A percentile compares a stretch with the other conserved stretches of the same genome.
phyloP scores from a whole-genome alignment of 92 coral and sea anemone genomes.

The Epizoanthus fatuus region DNA sequence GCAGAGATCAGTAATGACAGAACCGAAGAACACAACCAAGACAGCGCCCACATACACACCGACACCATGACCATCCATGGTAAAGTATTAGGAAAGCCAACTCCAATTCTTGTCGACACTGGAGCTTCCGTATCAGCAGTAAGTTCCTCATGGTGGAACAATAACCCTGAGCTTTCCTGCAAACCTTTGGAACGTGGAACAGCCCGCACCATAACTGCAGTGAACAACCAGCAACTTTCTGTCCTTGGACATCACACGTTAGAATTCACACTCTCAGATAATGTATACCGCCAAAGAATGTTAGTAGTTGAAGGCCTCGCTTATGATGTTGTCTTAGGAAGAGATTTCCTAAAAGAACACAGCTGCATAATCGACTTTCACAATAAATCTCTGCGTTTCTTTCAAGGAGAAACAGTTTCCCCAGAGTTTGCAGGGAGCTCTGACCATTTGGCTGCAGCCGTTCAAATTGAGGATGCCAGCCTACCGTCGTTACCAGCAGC shows the following conservation, averaged over 20 bases:
- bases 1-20: neutral
- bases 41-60: neutral
- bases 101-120: neutral
- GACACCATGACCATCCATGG: neutral
- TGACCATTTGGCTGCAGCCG: too few species aligned
- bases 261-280: neutral
- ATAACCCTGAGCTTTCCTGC: neutral
- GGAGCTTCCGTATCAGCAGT: neutral
- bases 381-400: neutral
- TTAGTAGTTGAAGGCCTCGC: neutral
- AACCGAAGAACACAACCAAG: neutral
- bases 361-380: neutral
- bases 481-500: too few species aligned
- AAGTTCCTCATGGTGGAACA: neutral
- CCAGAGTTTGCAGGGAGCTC: too few species aligned
- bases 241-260: constrained; percentile 6
- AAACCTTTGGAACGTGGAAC: neutral
- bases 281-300: neutral
- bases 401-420: neutral
- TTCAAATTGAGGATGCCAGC: too few species aligned
- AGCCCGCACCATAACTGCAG: neutral
- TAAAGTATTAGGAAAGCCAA: neutral
- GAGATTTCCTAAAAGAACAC: neutral
- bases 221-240: neutral
- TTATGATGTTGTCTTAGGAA: constrained; percentile 9